A percentile compares a stretch with the other conserved stretches of the same genome.
Evolutionary conservation across 2,113 vertebrate species (phyloP).

Genomic region (Crypturellus undulatus): DNA sequence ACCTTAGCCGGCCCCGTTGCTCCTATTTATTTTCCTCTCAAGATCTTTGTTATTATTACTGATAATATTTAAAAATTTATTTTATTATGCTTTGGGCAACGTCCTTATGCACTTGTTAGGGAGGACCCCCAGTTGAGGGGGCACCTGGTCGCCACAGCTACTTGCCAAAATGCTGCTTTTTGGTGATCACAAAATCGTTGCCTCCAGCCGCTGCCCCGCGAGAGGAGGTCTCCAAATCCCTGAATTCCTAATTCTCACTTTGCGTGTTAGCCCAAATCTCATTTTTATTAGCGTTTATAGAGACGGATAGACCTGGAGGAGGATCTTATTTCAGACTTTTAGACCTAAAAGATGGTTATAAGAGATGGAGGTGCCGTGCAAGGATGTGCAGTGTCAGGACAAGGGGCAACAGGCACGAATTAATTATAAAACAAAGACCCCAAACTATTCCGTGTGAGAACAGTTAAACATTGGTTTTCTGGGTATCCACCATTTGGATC

Average conservation of each 20-base stretch:
- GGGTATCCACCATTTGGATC: background rate
- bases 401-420: background rate
- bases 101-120: background rate
- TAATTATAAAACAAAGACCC: background rate
- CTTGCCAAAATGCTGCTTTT: background rate
- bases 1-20: rapidly evolving
- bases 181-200: background rate
- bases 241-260: rapidly evolving
- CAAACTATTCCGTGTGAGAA: background rate
- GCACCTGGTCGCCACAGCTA: background rate
- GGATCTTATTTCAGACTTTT: background rate
- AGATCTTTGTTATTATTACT: no score
- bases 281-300: background rate
- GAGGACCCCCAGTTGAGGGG: background rate
- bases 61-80: no score
- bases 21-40: background rate
- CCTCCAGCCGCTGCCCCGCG: background rate
- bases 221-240: background rate
- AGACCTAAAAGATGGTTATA: background rate
- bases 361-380: background rate
- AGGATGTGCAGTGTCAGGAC: background rate
- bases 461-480: background rate
- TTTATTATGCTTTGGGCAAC: background rate
- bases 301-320: background rate
- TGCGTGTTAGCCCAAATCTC: background rate